Evolutionary conservation across 1,140 invertebrate species (phyloP).

Genomic region (Asobara japonica): DNA sequence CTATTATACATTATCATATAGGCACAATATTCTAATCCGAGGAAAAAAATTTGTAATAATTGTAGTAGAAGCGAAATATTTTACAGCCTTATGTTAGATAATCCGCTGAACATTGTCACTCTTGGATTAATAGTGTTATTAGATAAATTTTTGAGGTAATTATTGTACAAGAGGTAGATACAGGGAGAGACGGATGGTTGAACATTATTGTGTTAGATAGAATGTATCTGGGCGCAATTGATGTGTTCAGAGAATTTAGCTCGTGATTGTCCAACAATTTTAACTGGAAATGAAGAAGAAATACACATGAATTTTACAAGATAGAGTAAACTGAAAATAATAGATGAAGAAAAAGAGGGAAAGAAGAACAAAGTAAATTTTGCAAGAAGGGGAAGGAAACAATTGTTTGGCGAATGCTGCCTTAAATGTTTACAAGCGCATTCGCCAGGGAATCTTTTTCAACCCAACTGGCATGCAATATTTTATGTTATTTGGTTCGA

Average conservation of each 20-base stretch:
- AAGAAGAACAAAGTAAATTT: neutral
- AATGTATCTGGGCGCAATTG: constrained; percentile 71
- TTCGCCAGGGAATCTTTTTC: no score
- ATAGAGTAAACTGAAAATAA: neutral
- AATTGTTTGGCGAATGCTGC: no score
- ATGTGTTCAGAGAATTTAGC: constrained; percentile 68
- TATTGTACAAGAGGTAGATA: constrained; percentile 60
- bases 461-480: no score
- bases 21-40: constrained; percentile 62
- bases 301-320: neutral
- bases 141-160: constrained; percentile 57
- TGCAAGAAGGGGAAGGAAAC: neutral
- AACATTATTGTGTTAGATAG: constrained; percentile 65
- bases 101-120: constrained; percentile 55
- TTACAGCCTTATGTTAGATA: constrained; percentile 65
- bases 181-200: constrained; percentile 61
- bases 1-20: constrained; percentile 48
- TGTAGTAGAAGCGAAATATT: constrained; percentile 63
- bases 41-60: constrained; percentile 56
- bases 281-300: no score
- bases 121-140: constrained; percentile 57
- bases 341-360: neutral
- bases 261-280: neutral
- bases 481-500: no score
- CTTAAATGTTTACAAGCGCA: no score